Conservation (phyloP, 2,888 invertebrate species). For the Temnothorax unifasciatus region DNA sequence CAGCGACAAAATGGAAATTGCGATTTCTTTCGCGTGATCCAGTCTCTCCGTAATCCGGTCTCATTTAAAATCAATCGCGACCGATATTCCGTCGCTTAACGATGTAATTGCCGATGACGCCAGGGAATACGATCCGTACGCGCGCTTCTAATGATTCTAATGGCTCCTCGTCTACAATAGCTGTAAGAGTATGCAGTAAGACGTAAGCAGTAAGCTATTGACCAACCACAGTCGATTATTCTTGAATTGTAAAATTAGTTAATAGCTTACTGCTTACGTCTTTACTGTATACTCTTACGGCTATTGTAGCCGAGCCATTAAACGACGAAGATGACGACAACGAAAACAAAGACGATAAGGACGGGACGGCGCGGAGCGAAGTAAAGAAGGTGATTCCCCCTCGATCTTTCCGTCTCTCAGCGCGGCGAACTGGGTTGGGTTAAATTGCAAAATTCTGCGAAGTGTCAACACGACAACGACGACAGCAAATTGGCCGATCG, state of each 20-base stretch:
- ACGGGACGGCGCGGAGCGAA: neutral
- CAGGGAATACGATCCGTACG: neutral
- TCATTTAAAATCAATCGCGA: conserved; percentile 56
- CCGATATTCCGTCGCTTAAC: conserved; percentile 53
- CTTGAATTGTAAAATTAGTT: too few relatives aligned
- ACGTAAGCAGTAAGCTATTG: too few relatives aligned
- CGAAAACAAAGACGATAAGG: neutral
- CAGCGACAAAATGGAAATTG: conserved; percentile 25
- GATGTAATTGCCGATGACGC: conserved; percentile 36
- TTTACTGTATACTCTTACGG: too few relatives aligned
- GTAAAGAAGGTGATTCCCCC: neutral
- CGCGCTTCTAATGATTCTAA: conserved; percentile 42
- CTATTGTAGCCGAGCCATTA: neutral
- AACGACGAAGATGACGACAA: conserved; percentile 36
- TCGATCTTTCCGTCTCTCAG: conserved; percentile 3
- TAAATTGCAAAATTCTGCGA: conserved; percentile 62
- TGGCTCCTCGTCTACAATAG: too few relatives aligned
- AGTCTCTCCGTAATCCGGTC: conserved; percentile 27
- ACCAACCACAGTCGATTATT: too few relatives aligned
- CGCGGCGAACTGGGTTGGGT: conserved; percentile 45
- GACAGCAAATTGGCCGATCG: neutral
- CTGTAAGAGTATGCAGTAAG: too few relatives aligned
- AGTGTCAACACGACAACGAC: conserved; percentile 48
- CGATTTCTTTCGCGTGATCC: neutral
- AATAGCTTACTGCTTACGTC: too few relatives aligned